Conservation (phyloP, 1,140 invertebrate genomes). For the Melitaea cinxia region DNA sequence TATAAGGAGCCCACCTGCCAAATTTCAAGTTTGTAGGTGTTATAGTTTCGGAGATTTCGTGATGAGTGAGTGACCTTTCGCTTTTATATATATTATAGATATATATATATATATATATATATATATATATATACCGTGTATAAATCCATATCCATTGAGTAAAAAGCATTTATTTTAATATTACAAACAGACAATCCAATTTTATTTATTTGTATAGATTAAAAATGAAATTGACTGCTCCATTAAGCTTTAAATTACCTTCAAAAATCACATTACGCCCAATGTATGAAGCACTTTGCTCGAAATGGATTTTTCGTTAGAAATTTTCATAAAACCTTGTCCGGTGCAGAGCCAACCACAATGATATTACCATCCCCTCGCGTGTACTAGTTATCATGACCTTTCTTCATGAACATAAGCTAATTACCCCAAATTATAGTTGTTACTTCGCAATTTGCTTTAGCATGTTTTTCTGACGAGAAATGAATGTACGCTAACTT, state of each 20-base stretch:
- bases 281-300: neutral
- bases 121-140: too few relatives aligned
- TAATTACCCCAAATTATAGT: constrained; percentile 70
- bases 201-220: too few relatives aligned
- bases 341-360: constrained; percentile 11
- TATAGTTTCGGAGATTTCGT: too few relatives aligned
- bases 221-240: too few relatives aligned
- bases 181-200: too few relatives aligned
- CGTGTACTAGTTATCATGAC: constrained; percentile 51
- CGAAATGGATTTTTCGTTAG: neutral
- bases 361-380: constrained; percentile 42
- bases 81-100: too few relatives aligned
- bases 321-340: constrained; percentile 1
- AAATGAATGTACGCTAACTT: constrained; percentile 42
- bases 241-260: neutral
- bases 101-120: too few relatives aligned
- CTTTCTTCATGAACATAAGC: constrained; percentile 54
- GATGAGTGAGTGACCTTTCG: too few relatives aligned
- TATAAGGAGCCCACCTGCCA: too few relatives aligned
- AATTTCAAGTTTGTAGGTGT: too few relatives aligned
- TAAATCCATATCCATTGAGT: too few relatives aligned
- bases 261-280: constrained; percentile 1
- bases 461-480: constrained; percentile 62
- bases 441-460: constrained; percentile 59
- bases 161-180: too few relatives aligned